Base-by-base conservation (phyloP, 2,113 vertebrate genomes). In the Trinectes maculatus region DNA sequence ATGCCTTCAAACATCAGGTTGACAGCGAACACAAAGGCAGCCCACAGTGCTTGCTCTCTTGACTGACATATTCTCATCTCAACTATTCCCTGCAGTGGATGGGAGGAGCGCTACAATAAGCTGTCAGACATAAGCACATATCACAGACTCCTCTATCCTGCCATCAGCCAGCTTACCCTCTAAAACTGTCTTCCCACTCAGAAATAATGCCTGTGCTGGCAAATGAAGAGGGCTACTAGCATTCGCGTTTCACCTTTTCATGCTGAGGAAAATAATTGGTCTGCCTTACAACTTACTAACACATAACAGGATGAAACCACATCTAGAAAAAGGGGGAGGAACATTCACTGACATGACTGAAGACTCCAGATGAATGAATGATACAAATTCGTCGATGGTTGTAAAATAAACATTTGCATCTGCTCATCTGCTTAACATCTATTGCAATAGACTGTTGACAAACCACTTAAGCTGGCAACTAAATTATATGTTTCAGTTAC, bases 241-340 rank as follows among this genome's bases (percentile, higher is more conserved):
- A 77, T 84, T n/a, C 60, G 74, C 86, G 67, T 86, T 85, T 87
- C 79, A 87, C 87, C 82, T 87, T 77, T 84, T 85, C 78, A 85
- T 28, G 3, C 49, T 15, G 43, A 16, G n/a, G 80, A 77, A 64
- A 78, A 84, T 78, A 85, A 84, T 82, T 43, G 48, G 37, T 67
- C 31, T 4, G 10, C 75, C 66, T 82, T 79, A 70, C 11, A 18
- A 77, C 86, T 86, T 56, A 78, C 56, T 82, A 77, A 87, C 59
- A 47, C 70, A 74, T 31, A 58, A 79, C 80, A 80, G n/a, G n/a
- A n/a, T 54, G 56, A 57, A 77, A 75, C 51, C 61, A 56, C 56
- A 70, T 63, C 62, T 53, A 5, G 37, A 64, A 64, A 44, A 49
- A 47, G n/a, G 13, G 1, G 1, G 8, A 57, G 66, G 57, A 25